Evolutionary conservation across 2,888 invertebrate species (phyloP), one percentile per base, ranked within the genome.

Genomic region (Tetragonisca angustula): DNA sequence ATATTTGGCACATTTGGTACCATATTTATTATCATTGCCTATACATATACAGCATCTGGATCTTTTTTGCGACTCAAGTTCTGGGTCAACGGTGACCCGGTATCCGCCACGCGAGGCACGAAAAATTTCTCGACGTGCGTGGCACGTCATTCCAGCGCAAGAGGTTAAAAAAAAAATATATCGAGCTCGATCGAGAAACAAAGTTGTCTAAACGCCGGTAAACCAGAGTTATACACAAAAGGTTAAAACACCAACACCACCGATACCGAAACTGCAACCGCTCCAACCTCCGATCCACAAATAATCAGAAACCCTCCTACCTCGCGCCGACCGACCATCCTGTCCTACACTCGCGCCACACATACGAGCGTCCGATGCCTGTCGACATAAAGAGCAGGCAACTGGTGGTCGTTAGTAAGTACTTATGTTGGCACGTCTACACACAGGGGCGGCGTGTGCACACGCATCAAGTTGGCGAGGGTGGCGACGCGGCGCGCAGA

Each of bases 341-440:
- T 24, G 19, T 24, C 54, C 65, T 4, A 27, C 9, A 15, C 13
- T 36, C 36, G 5, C 36, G 15, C 9, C 3, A 5, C 4, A 52
- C 19, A 19, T 17, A 36, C 32, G 36, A 15, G 17, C 19, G n/a
- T 27, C 32, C 32, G 32, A 62, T 17, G 32, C 32, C 50, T 50
- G 70, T 11, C 52, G 68, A 17, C 65, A 67, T 67, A 54, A 76
- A 80, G 80, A 76, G 54, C 71, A 78, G 84, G 89, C 89, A 89
- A 89, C 89, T 89, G 88, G 89, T 89, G 89, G 89, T 76, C 79
- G 84, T 87, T 87, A 79, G 82, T 85, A 88, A 79, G 82, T 85
- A 88, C 85, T 86, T 88, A 79, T 68, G 76, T 71, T 79, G 76
- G 81, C 83, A 76, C 82, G 83, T 78, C 76, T 69, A 75, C 78